Base-by-base conservation (phyloP, 2,888 invertebrate species). In the Ecliptopera silaceata region DNA sequence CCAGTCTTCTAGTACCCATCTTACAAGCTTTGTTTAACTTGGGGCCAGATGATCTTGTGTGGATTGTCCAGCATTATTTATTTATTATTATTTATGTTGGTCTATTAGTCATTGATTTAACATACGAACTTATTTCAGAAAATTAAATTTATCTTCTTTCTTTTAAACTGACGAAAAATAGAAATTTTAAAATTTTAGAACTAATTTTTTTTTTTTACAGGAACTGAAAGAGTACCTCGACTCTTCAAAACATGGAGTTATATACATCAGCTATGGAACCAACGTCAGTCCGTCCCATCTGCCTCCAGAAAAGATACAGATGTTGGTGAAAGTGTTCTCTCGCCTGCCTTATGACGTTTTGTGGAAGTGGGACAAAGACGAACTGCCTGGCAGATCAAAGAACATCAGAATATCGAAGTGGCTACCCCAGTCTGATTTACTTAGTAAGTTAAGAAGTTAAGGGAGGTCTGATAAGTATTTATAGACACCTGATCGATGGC, bases 211-310 rank as follows among this genome's bases (percentile, higher is more conserved):
- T 26, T 29, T 22, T 11, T 38, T 45, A 13, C 61, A 88, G 85
- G 80, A 83, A 22, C 61, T 89, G 0, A 73, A 86, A 66, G 53
- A 64, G 0, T 85, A 79, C 57, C 60, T 90, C 4, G 84, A 88
- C 55, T 72, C 73, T 0, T 84, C 88, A 2, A 71, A 74, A 26
- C 66, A 80, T 20, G 91, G 89, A 0, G 84, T 88, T 0, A 80
- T 91, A 17, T 87, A 84, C 60, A 76, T 91, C 36, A 90, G 89
- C 66, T 78, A 89, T 57, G 91, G 90, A 0, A 82, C 88, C 1
- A 86, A 84, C 22, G 75, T 84, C 0, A 70, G 72, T 31, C 74
- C 82, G 1, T 72, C 77, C 0, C 18, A 71, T 0, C 61, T 91
- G 34, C 75, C 86, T 2, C 59, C 69, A n/a, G 71, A 82, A 42